Conservation (phyloP, 2,113 vertebrate species). For the Carlito syrichta region DNA sequence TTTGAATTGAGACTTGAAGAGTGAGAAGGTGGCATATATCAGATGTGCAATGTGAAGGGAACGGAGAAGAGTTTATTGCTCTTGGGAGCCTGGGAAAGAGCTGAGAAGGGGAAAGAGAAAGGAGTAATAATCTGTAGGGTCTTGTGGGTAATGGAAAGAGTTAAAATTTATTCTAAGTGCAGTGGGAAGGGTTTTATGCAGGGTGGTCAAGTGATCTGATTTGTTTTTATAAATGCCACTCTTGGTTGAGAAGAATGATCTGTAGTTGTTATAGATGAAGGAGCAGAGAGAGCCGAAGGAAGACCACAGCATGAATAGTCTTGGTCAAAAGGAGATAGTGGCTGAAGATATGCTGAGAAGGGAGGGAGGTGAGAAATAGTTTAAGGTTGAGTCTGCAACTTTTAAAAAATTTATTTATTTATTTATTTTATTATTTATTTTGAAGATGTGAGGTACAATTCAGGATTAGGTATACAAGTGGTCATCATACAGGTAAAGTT, state of each 20-base stretch:
- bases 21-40: neutral
- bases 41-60: neutral
- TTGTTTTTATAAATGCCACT: neutral
- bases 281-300: neutral
- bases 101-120: neutral
- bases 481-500: no score
- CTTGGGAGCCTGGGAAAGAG: neutral
- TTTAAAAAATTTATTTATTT: no score
- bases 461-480: no score
- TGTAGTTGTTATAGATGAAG: neutral
- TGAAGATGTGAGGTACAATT: no score
- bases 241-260: neutral
- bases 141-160: neutral
- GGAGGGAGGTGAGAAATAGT: neutral
- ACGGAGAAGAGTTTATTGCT: neutral
- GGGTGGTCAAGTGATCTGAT: neutral
- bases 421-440: no score
- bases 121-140: neutral
- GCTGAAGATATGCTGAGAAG: neutral
- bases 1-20: neutral
- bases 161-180: neutral
- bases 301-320: neutral
- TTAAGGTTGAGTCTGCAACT: neutral
- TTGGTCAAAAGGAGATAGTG: neutral
- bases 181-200: neutral